Evolutionary conservation across 2,888 invertebrate species (phyloP), one percentile per base, ranked within the genome.

Genomic region (Notodonta ziczac): DNA sequence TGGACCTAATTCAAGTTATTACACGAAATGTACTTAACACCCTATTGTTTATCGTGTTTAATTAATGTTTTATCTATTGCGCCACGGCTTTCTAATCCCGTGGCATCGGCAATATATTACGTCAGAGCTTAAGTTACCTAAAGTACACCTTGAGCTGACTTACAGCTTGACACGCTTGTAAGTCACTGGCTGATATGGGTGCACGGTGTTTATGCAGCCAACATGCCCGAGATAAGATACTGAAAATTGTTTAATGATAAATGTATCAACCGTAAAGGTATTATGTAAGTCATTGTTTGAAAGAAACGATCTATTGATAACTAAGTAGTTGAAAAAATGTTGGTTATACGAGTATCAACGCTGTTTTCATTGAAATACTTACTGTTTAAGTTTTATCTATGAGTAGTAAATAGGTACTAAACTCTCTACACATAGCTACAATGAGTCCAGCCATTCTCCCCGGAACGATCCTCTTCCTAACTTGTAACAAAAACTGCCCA

Each of bases 401-500:
- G 7, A 35, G 35, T 35, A 35, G 35, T 35, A 7, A 35, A 35
- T 5, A 6, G 4, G 35, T 35, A 35, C 35, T n/a, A n/a, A 48
- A 48, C 48, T 13, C 1, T 5, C 5, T 7, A 12, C 9, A 42
- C 48, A n/a, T 16, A 24, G 24, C 39, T 51, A 53, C n/a, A n/a
- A n/a, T n/a, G 39, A n/a, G 13, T 10, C 46, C 46, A 46, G 0
- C 46, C n/a, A 10, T 35, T 6, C 5, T n/a, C 46, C 42, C 12
- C 50, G 12, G 32, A 58, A 55, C 35, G 48, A 12, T 24, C 24
- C 44, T 42, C 42, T 14, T 56, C 56, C 46, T 8, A 10, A 50
- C 56, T 50, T 50, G 50, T 59, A 40, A 60, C 59, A 54, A 48
- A 52, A 61, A 46, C 59, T 39, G n/a, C 14, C 70, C 60, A 60